Conservation (phyloP, 2,888 invertebrate genomes). For the Papilio gigon region DNA sequence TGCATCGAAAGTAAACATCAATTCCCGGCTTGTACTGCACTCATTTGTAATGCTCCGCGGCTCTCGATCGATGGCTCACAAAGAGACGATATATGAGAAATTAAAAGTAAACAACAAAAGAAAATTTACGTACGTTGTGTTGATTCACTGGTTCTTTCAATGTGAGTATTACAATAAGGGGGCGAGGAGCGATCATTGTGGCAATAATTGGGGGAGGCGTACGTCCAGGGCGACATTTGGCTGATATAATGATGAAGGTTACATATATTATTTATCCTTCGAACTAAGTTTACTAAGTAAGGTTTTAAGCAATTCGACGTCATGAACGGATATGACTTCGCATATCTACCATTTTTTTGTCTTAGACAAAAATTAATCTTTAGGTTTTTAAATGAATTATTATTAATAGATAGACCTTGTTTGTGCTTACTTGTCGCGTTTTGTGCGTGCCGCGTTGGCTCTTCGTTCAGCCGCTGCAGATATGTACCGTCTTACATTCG, state of each 20-base stretch:
- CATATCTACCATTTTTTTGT: no score
- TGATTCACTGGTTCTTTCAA: background rate
- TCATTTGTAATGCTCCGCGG: slow-evolving; percentile 3
- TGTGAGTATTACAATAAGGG: background rate
- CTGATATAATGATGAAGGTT: no score
- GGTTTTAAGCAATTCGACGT: no score
- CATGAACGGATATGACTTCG: no score
- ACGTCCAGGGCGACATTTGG: no score
- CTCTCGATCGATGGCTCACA: slow-evolving; percentile 14
- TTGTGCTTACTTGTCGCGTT: slow-evolving; percentile 73
- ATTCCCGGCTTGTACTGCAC: background rate
- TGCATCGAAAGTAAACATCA: slow-evolving; percentile 14
- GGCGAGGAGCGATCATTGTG: no score
- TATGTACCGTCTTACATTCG: slow-evolving; percentile 87
- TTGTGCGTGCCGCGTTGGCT: slow-evolving; percentile 62
- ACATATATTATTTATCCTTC: no score
- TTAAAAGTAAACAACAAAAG: background rate
- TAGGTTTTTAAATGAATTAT: background rate
- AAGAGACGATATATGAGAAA: background rate
- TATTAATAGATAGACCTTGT: slow-evolving; percentile 1
- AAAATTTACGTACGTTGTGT: background rate
- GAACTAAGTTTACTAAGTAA: no score
- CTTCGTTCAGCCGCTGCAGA: slow-evolving; percentile 81
- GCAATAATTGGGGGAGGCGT: no score
- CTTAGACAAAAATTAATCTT: no score